Conservation (phyloP, 2,113 vertebrate species). For the Melierax canorus region DNA sequence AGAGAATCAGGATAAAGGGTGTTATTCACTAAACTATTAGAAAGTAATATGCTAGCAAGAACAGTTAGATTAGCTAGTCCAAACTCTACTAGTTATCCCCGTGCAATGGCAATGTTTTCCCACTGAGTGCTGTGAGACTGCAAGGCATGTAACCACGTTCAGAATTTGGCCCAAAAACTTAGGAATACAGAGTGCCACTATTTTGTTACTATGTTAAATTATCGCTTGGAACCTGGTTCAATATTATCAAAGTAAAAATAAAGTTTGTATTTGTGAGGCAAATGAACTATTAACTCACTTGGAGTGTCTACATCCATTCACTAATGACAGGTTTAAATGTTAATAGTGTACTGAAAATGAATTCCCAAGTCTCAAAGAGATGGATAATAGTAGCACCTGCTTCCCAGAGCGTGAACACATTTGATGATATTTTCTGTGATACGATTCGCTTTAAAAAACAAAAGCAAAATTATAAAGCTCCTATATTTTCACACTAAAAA, state of each 20-base stretch:
- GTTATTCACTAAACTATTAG: constrained; percentile 29
- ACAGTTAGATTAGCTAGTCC: neutral
- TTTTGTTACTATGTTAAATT: neutral
- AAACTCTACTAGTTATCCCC: constrained; percentile 58
- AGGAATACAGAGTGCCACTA: constrained; percentile 61
- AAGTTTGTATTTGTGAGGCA: neutral
- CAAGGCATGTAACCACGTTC: neutral
- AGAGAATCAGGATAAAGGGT: constrained; percentile 32
- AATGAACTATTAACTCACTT: neutral
- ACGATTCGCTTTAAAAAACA: neutral
- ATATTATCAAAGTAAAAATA: neutral
- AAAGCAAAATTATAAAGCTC: neutral
- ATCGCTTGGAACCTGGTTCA: neutral
- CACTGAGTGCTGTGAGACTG: neutral
- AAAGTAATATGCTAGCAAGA: neutral
- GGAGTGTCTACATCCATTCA: neutral
- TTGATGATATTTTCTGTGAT: neutral
- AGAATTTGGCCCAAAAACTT: neutral
- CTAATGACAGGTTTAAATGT: neutral
- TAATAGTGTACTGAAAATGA: neutral
- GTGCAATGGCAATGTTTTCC: constrained; percentile 46
- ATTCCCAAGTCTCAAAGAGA: neutral
- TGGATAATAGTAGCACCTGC: constrained; percentile 39
- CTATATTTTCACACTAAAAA: neutral
- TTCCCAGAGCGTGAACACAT: constrained; percentile 40